Evolutionary conservation across 2,797 vertebrate species (phyloP).

Genomic region (Antrozous pallidus): DNA sequence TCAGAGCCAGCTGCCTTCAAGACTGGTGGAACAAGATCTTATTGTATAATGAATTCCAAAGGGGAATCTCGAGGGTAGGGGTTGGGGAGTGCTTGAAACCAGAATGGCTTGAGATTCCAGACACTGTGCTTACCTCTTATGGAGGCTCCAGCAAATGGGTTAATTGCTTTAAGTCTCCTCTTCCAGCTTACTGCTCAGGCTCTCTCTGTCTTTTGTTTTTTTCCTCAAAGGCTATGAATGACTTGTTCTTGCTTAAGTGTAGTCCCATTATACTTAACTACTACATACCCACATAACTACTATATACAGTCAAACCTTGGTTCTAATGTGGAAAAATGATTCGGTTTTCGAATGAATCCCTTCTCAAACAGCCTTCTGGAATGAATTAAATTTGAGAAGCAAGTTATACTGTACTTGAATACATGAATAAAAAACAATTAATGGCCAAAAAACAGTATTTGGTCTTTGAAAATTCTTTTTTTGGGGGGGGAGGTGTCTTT

Average conservation of each 20-base stretch:
- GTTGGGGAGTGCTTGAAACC: background rate
- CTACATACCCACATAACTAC: background rate
- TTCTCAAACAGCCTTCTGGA: too few relatives aligned
- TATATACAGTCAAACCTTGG: too few relatives aligned
- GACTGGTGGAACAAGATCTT: background rate
- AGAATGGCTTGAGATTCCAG: background rate
- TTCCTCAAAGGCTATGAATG: background rate
- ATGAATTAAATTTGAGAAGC: too few relatives aligned
- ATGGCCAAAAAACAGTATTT: background rate
- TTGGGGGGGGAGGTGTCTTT: too few relatives aligned
- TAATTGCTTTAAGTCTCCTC: background rate
- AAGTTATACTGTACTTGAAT: background rate
- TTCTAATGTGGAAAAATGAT: too few relatives aligned
- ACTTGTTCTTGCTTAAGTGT: conserved; percentile 30
- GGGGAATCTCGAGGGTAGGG: background rate
- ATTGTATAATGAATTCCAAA: background rate
- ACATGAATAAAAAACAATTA: background rate
- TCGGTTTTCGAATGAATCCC: too few relatives aligned
- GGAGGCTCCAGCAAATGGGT: background rate
- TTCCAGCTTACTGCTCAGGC: background rate
- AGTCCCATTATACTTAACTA: background rate
- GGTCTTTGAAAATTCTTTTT: conserved; percentile 19
- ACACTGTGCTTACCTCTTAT: background rate
- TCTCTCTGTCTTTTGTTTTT: background rate
- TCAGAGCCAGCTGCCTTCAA: background rate